Conservation (phyloP, 2,888 invertebrate species). For the Malacosoma neustria region DNA sequence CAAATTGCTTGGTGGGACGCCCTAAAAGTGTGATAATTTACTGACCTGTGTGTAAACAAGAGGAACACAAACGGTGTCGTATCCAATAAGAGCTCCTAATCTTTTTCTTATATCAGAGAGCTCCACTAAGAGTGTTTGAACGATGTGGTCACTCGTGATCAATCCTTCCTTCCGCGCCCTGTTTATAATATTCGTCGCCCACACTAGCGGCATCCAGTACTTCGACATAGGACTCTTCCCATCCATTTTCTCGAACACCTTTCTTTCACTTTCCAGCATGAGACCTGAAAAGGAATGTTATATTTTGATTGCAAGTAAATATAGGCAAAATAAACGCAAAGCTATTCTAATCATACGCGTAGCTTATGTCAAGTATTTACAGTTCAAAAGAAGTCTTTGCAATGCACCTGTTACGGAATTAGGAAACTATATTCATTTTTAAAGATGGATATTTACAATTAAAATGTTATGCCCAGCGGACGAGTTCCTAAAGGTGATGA, state of each 20-base stretch:
- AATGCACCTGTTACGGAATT: no score
- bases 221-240: constrained; percentile 90
- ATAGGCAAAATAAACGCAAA: neutral
- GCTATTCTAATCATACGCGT: no score
- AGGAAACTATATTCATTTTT: no score
- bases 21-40: constrained; percentile 4
- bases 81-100: constrained; percentile 89
- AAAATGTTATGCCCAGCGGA: no score
- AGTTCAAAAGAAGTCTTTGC: no score
- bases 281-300: constrained; percentile 76
- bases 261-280: constrained; percentile 93
- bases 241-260: constrained; percentile 93
- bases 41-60: constrained; percentile 93
- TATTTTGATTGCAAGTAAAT: constrained; percentile 7
- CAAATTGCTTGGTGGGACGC: no score
- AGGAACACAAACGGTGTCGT: constrained; percentile 94
- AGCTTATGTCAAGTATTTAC: no score
- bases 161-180: constrained; percentile 88
- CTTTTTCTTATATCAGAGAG: constrained; percentile 90
- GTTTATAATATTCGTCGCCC: constrained; percentile 95
- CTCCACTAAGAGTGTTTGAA: constrained; percentile 91
- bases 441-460: no score
- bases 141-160: constrained; percentile 92
- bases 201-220: constrained; percentile 95
- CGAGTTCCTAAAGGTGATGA: no score